These are phyloP conservation scores for Caranx ignobilis DNA, from an alignment of 2,113 vertebrate species.

Conservation along the genomic window DNA sequence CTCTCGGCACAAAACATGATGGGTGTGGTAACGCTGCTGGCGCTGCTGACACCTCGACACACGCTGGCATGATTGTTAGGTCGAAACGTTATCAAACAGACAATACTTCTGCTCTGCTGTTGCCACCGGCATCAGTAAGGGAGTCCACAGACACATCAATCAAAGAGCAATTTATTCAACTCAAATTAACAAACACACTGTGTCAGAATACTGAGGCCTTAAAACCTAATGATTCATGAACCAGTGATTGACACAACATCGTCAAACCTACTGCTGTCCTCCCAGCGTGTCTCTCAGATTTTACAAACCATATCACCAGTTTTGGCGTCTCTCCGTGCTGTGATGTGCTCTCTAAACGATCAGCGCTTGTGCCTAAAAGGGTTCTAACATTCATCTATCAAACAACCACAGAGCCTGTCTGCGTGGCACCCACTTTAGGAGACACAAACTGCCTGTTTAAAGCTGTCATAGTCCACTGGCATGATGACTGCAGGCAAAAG, in stretches of 20 bases:
- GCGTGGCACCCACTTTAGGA: neutral
- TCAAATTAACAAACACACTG: no score
- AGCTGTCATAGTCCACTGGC: constrained; percentile 18
- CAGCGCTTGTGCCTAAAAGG: neutral
- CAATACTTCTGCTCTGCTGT: no score
- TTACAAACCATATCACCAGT: neutral
- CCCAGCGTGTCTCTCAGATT: neutral
- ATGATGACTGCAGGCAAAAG: neutral
- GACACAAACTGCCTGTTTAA: neutral
- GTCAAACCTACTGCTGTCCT: neutral
- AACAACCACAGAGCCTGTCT: neutral
- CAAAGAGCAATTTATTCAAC: no score
- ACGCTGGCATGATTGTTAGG: no score
- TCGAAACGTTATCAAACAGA: no score
- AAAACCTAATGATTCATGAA: neutral
- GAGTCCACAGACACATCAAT: no score
- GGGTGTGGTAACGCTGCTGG: no score
- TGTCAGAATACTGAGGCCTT: neutral
- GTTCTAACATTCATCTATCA: neutral
- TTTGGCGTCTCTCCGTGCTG: neutral
- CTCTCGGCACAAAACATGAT: no score
- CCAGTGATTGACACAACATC: neutral
- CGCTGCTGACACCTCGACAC: no score
- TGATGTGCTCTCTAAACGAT: neutral
- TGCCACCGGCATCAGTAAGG: no score